Base-by-base conservation (phyloP, 2,888 invertebrate genomes). In the Chrysina gloriosa region DNA sequence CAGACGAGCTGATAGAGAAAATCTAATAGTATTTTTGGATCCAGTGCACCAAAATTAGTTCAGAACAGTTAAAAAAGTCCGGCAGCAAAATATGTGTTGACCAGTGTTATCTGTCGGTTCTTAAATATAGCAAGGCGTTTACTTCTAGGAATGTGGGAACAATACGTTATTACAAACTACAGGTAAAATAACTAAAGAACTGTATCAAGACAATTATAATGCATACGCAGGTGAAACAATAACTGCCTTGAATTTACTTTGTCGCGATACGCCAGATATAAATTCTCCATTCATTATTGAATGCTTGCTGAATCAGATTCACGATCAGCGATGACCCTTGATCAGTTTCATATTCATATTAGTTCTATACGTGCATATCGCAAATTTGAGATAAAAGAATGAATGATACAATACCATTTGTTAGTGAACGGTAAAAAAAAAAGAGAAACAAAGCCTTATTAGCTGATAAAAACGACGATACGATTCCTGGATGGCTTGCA, bases 391-490 rank as follows among this genome's bases (percentile, higher is more conserved):
- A 52, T 52, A 31, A 52, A 29, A 3, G 19, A 19, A 52, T 31
- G 31, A 52, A 34, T 29, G 31, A 52, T 16, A 52, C 52, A 52
- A 31, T 31, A 52, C 52, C 7, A 19, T 6, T 50, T 50, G 19
- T 19, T 52, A 4, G 16, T 25, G 48, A 25, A 23, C 9, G 6
- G 1, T 9, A 36, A 36, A 3, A 36, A 36, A 36, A n/a, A n/a
- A n/a, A 4, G 3, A 4, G 31, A 31, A 4, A 31, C n/a, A 31
- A 31, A 31, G 2, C 3, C 31, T 4, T 31, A 31, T 9, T 31
- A 31, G n/a, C n/a, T n/a, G 0, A n/a, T 34, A n/a, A 9, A 34
- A 34, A 34, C 34, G 11, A 34, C 7, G 3, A 5, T 34, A 3
- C 1, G 2, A 4, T 34, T 34, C n/a, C n/a, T n/a, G n/a, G n/a